phyloP scores from a whole-genome alignment of 2,113 vertebrate species.

The Dendrocopos noguchii region DNA sequence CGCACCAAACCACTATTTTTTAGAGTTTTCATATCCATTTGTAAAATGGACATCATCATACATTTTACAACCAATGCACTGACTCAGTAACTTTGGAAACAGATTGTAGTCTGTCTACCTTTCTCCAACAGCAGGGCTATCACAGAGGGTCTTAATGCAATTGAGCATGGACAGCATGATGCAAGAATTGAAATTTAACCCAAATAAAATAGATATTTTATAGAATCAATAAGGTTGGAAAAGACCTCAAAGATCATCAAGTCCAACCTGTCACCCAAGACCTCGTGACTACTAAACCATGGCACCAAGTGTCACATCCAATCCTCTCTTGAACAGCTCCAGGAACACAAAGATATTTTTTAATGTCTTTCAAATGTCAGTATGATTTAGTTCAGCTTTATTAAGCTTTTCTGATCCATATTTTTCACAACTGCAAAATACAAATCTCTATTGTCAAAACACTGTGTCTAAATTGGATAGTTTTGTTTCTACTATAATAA shows the following conservation, averaged over 20 bases:
- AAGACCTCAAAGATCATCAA: too few relatives aligned
- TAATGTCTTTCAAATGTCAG: neutral
- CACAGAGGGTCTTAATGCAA: neutral
- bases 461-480: neutral
- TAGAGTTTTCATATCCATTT: neutral
- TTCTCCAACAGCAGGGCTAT: neutral
- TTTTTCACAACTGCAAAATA: neutral
- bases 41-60: neutral
- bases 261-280: too few relatives aligned
- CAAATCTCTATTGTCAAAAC: constrained; percentile 1
- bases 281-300: too few relatives aligned
- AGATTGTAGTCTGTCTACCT: neutral
- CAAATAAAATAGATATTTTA: neutral
- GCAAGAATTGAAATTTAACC: neutral
- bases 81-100: neutral
- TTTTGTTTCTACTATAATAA: neutral
- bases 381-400: neutral
- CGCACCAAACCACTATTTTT: constrained; percentile 35
- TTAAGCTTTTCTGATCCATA: neutral
- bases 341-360: neutral
- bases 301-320: too few relatives aligned
- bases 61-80: neutral
- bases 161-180: neutral
- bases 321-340: too few relatives aligned
- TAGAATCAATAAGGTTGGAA: too few relatives aligned